phyloP scores from a whole-genome alignment of 2,113 vertebrate genomes.

The Rallus limicola region DNA sequence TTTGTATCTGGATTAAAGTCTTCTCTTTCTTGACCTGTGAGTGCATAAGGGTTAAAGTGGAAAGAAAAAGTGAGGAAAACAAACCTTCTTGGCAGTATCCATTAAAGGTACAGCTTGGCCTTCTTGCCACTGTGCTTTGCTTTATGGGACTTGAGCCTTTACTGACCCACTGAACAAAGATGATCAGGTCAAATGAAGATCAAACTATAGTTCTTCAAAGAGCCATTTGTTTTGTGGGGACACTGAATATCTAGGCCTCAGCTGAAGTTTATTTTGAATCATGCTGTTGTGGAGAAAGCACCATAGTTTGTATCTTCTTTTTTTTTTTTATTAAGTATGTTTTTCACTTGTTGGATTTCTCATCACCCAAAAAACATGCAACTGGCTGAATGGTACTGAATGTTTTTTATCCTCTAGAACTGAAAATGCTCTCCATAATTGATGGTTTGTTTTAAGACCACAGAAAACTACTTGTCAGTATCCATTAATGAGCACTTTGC shows the following conservation, averaged over 20 bases:
- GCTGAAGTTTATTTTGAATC: neutral
- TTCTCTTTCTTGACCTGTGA: neutral
- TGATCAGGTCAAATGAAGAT: neutral
- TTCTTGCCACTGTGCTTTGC: neutral
- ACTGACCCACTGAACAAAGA: neutral
- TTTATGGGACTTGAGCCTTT: neutral
- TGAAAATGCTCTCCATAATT: conserved; percentile 57
- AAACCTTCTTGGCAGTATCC: neutral
- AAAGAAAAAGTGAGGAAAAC: neutral
- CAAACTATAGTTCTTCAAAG: neutral
- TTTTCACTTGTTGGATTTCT: neutral
- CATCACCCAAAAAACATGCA: neutral
- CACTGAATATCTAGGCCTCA: neutral
- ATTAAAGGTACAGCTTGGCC: neutral
- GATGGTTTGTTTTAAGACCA: conserved; percentile 60
- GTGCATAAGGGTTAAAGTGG: neutral
- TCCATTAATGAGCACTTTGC: conserved; percentile 64
- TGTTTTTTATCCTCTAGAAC: conserved; percentile 50
- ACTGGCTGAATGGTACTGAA: neutral
- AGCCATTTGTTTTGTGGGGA: neutral
- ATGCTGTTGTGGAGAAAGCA: neutral
- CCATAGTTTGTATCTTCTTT: neutral
- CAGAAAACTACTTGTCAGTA: conserved; percentile 66
- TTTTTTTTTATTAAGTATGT: neutral
- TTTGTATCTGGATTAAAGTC: neutral